Base-by-base conservation (phyloP, 2,113 vertebrate genomes). In the Corvus cornix region DNA sequence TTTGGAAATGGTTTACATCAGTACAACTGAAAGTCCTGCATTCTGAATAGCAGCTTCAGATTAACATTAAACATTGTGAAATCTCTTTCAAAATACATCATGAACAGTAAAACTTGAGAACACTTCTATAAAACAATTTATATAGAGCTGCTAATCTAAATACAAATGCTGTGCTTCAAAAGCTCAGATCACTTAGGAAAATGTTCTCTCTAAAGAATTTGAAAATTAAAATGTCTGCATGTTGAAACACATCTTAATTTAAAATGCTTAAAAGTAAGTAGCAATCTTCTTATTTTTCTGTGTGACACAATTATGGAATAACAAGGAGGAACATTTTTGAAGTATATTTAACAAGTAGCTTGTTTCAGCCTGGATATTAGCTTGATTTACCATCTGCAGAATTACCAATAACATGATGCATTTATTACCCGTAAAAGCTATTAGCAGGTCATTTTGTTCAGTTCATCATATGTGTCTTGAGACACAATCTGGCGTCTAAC, bases 401-500 rank as follows among this genome's bases (percentile, higher is more conserved):
- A 98, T 98, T 98, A 98, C 98, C 98, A 98, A 98, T 98, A 98
- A 98, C 98, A 98, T 98, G 98, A 98, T 98, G 98, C 98, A 98
- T 98, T 98, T 98, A 98, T 98, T 98, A 98, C 98, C 98, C 98
- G 97, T 98, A 98, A 98, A 98, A 98, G 98, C 98, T 98, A 98
- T 98, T 98, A 98, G 98, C 98, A 98, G 98, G 98, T 98, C 98
- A 98, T 98, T 98, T 98, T 98, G 98, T 98, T 98, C 98, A 98
- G 98, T 98, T 98, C 98, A 98, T 98, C 98, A 98, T 98, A 98
- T 98, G 98, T 98, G 98, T 98, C 98, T 98, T 98, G 98, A 98
- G 98, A 98, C 98, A 98, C 98, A 98, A 98, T 98, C 98, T 98
- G 98, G 98, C 98, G 98, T 98, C 98, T 98, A 98, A 98, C 98